Conservation (phyloP, 2,888 invertebrate genomes). For the Agonopterix subpropinquella region DNA sequence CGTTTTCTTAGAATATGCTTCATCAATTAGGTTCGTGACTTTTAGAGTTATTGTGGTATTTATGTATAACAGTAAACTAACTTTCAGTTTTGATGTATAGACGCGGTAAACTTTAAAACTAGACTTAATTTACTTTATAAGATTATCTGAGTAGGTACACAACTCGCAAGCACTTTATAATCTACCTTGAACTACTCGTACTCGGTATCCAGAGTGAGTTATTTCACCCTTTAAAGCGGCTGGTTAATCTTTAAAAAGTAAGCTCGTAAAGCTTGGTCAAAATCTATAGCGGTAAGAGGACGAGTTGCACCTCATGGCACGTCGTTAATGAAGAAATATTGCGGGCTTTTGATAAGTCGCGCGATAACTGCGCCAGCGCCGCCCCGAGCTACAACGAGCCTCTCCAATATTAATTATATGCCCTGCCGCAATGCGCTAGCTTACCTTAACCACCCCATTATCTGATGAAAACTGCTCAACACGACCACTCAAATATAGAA, state of each 20-base stretch:
- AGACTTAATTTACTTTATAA: no score
- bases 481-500: conserved; percentile 7
- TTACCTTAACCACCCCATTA: conserved; percentile 18
- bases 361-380: conserved; percentile 46
- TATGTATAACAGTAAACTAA: not conserved
- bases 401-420: conserved; percentile 53
- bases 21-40: not conserved
- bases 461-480: conserved; percentile 16
- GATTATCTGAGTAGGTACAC: no score
- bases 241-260: not conserved
- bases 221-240: not conserved
- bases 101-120: no score
- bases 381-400: conserved; percentile 36
- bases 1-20: conserved; percentile 3
- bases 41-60: not conserved
- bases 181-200: no score
- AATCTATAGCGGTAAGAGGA: conserved; percentile 39
- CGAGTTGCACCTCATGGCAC: conserved; percentile 38
- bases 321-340: conserved; percentile 73
- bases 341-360: conserved; percentile 56
- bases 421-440: conserved; percentile 20
- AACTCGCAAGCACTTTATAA: not conserved
- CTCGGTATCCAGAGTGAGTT: not conserved
- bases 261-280: conserved; percentile 16
- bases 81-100: no score